Evolutionary conservation across 92 coral and sea anemone genomes (phyloP), one percentile per base, ranked within the genome.

Genomic region (Zoanthus sansibaricus): DNA sequence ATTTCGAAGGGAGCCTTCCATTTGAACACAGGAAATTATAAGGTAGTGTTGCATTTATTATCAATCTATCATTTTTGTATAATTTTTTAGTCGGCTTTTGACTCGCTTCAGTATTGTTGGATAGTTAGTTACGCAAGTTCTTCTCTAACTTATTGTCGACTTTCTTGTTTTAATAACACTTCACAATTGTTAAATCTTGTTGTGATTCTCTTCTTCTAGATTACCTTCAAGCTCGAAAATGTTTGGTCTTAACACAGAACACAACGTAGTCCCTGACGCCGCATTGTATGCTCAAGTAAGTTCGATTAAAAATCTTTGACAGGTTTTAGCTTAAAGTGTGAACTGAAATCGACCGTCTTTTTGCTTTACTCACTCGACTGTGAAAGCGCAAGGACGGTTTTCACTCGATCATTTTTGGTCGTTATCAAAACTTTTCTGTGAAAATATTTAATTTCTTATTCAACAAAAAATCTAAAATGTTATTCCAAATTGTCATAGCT

Each of bases 231-330:
- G 74, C 59, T 54, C 86, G 68, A 92, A 64, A 47, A 95, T 95
- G 98, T 95, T 93, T 88, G 94, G 98, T 20, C 91, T 93, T 9
- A 83, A 89, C 72, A 87, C 94, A 56, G 98, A 95, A 74, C 91
- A 92, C 56, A 95, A 95, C 72, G 99, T 97, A 45, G 99, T 97
- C 1, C 99, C 99, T 9, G 99, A 97, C 69, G 94, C 99, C 11
- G 92, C 98, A 8, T 94, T 97, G 3, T 97, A 97, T 83, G 96
- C 96, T 16, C 99, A 97, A 82, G 99, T 97, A 91, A 89, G 96
- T 83, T 61, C 55, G 20, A 25, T 68, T 25, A 49, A 37, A 61
- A 49, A 64, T 16, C 11, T 62, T 52, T 7, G 32, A 82, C 62
- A 46, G 69, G 37, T 52, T 61, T 80, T 11, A 48, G 45, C 75